Evolutionary conservation across 1,140 invertebrate species (phyloP).

Genomic region (Ceratosolen fusciceps): DNA sequence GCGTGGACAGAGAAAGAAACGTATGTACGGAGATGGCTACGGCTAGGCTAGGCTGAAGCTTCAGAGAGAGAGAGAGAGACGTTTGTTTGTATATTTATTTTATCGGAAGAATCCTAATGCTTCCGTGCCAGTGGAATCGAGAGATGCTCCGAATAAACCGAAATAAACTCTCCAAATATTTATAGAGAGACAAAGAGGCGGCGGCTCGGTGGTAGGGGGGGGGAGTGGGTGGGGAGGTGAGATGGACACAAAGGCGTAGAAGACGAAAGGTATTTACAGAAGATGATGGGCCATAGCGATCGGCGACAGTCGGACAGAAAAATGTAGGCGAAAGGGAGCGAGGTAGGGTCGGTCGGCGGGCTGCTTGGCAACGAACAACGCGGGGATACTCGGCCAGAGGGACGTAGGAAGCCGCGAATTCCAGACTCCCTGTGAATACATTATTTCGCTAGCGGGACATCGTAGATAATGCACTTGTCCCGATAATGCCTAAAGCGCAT

Average conservation of each 20-base stretch:
- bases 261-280: conserved; percentile 39
- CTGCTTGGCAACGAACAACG: too few species aligned
- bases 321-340: not conserved
- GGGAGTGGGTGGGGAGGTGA: not conserved
- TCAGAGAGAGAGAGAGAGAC: conserved; percentile 6
- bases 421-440: too few species aligned
- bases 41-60: too few species aligned
- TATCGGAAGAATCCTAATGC: conserved; percentile 2
- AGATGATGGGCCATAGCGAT: conserved; percentile 26
- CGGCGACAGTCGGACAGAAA: not conserved
- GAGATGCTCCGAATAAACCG: not conserved
- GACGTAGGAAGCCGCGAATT: too few species aligned
- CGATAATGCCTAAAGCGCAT: too few species aligned
- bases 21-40: not conserved
- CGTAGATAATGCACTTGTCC: too few species aligned
- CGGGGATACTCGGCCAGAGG: too few species aligned
- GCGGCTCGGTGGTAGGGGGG: not conserved
- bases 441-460: too few species aligned
- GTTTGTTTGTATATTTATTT: conserved; percentile 4
- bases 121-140: not conserved
- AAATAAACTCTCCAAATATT: conserved; percentile 36
- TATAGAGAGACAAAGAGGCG: not conserved
- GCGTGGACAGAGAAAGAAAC: too few species aligned
- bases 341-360: too few species aligned
- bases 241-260: conserved; percentile 11